phyloP scores from a whole-genome alignment of 2,797 vertebrate genomes.

The Eospalax fontanierii region DNA sequence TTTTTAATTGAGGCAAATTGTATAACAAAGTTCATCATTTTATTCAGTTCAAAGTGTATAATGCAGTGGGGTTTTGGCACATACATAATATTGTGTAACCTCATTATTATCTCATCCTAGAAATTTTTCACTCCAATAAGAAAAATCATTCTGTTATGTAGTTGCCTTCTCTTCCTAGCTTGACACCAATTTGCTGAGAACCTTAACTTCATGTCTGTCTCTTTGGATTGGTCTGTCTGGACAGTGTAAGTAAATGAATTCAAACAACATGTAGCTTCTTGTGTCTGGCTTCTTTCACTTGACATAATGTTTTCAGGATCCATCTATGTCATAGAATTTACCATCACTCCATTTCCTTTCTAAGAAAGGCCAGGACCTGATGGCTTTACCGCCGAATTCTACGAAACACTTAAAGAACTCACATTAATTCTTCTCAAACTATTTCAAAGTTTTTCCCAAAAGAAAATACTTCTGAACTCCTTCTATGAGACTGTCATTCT shows the following conservation, averaged over 20 bases:
- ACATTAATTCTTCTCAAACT: not conserved
- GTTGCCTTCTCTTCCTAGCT: not conserved
- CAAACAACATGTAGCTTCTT: not conserved
- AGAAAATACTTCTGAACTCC: not conserved
- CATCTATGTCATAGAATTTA: not conserved
- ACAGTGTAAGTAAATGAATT: not conserved
- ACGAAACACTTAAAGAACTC: not conserved
- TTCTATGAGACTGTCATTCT: not conserved
- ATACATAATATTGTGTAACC: not conserved
- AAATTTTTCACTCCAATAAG: not conserved
- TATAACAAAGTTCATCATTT: not conserved
- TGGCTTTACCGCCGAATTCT: not conserved
- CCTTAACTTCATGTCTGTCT: not conserved
- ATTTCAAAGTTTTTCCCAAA: not conserved
- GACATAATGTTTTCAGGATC: not conserved
- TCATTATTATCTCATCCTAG: not conserved
- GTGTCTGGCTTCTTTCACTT: not conserved
- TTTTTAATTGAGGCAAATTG: not conserved
- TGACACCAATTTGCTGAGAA: not conserved
- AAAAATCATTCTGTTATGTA: not conserved
- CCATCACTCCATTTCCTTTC: not conserved
- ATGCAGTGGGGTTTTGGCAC: not conserved
- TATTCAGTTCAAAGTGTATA: not conserved
- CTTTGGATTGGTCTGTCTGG: not conserved
- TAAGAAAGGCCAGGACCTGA: not conserved